A percentile compares a stretch with the other conserved stretches of the same genome.
Evolutionary conservation across 1,140 invertebrate genomes (phyloP).

Genomic region (Spodoptera litura): DNA sequence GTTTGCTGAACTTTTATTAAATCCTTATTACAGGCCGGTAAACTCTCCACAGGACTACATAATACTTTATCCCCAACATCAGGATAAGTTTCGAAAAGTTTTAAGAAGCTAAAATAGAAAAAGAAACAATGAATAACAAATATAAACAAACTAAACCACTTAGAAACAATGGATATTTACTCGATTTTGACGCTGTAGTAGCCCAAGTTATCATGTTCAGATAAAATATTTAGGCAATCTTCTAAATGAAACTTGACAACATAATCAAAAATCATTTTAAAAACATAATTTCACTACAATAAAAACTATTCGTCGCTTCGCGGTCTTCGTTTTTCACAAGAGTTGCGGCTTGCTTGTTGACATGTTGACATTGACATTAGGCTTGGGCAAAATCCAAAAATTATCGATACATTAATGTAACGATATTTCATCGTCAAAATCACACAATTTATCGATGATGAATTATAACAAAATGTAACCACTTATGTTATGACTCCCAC

Average conservation of each 20-base stretch:
- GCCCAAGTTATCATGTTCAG: conserved; percentile 68
- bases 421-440: no score
- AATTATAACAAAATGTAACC: no score
- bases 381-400: no score
- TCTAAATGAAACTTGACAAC: conserved; percentile 74
- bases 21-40: conserved; percentile 88
- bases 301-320: neutral
- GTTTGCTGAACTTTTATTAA: conserved; percentile 87
- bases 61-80: conserved; percentile 81
- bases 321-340: no score
- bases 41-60: conserved; percentile 74
- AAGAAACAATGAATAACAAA: neutral
- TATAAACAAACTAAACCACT: conserved; percentile 13
- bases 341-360: no score
- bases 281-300: conserved; percentile 9
- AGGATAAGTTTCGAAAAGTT: conserved; percentile 82
- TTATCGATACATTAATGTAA: no score
- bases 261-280: conserved; percentile 70
- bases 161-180: conserved; percentile 62
- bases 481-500: no score
- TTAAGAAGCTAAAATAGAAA: conserved; percentile 69
- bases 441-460: no score
- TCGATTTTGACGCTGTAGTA: conserved; percentile 82
- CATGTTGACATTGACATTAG: no score
- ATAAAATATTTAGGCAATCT: conserved; percentile 77